Evolutionary conservation across 1,140 invertebrate species (phyloP).

Genomic region (Hyles euphorbiae): DNA sequence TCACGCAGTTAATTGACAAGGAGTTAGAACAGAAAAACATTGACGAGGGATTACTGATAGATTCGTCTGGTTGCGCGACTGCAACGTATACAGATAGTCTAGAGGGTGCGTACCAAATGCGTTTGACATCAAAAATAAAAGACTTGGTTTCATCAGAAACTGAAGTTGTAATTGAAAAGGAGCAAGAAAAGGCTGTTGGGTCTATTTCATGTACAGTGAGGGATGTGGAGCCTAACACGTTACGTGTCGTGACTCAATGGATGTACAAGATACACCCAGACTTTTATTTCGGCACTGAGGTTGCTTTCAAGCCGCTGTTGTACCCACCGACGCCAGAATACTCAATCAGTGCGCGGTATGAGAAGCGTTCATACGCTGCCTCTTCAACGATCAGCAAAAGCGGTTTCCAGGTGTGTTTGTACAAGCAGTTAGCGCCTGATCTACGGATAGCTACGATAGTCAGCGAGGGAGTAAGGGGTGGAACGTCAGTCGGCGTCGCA

Average conservation of each 20-base stretch:
- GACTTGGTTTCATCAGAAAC: constrained; percentile 59
- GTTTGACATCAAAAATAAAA: constrained; percentile 52
- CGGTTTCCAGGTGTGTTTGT: constrained; percentile 57
- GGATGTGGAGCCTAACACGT: constrained; percentile 52
- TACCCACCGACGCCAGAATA: constrained; percentile 37
- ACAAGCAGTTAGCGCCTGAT: constrained; percentile 49
- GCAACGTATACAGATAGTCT: constrained; percentile 53
- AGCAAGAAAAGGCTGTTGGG: constrained; percentile 35
- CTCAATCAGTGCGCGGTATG: constrained; percentile 50
- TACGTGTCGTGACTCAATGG: constrained; percentile 50
- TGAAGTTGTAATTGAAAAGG: constrained; percentile 50
- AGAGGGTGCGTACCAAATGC: constrained; percentile 43
- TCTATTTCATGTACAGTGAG: constrained; percentile 47
- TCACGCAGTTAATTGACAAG: constrained; percentile 47
- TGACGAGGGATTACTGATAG: constrained; percentile 49
- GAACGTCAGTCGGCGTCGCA: constrained; percentile 43
- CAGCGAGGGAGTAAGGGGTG: constrained; percentile 34
- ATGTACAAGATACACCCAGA: constrained; percentile 50
- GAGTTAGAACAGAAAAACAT: constrained; percentile 47
- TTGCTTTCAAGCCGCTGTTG: constrained; percentile 36
- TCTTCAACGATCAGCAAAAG: constrained; percentile 47
- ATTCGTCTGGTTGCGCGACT: constrained; percentile 50
- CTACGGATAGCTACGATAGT: constrained; percentile 53
- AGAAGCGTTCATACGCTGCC: constrained; percentile 37
- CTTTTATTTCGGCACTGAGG: constrained; percentile 43